Evolutionary conservation across 2,797 vertebrate genomes (phyloP), one percentile per base, ranked within the genome.

Genomic region (Platyrinchus mystaceus): DNA sequence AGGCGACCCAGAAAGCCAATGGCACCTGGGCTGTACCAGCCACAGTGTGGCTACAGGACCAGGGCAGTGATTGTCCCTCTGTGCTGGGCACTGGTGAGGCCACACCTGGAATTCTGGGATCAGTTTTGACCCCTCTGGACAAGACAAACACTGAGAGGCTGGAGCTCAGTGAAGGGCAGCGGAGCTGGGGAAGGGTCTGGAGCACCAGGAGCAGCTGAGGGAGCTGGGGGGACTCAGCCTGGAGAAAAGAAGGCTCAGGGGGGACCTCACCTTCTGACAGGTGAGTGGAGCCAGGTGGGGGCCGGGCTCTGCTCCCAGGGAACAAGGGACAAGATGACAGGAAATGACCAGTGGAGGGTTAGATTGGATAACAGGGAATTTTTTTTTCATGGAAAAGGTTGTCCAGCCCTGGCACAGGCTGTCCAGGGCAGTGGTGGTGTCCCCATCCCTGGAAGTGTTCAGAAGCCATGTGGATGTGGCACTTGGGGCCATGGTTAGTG

Each of bases 311-410:
- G 34, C 24, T 46, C 2, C 6, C 39, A 41, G 39, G 44, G 34
- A 7, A 20, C 39, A 47, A 26, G 53, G 24, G 34, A 47, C 47
- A 55, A 30, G 69, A 43, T 6, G 1, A 88, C 47, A 68, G 22
- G 77, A 4, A 74, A 32, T 0, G 0, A 1, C 13, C 39, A 39
- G 22, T 30, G 4, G 30, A 67, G 14, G 14, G 10, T 67, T 39
- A 24, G 4, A 8, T 34, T 46, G 24, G 46, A 41, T 60, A 60
- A 52, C 8, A 17, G 32, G 20, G 32, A n/a, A 8, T 24, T 47
- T 5, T 55, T 36, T 1, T 53, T 55, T 18, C 7, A 17, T 55
- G 41, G 13, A 14, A 49, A 24, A 14, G 3, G 2, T 41, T 39
- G 14, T 53, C 16, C 39, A 75, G 3, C 26, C 10, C 15, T 47